Evolutionary conservation across 2,797 vertebrate genomes (phyloP).

Genomic region (Darevskia mixta): DNA sequence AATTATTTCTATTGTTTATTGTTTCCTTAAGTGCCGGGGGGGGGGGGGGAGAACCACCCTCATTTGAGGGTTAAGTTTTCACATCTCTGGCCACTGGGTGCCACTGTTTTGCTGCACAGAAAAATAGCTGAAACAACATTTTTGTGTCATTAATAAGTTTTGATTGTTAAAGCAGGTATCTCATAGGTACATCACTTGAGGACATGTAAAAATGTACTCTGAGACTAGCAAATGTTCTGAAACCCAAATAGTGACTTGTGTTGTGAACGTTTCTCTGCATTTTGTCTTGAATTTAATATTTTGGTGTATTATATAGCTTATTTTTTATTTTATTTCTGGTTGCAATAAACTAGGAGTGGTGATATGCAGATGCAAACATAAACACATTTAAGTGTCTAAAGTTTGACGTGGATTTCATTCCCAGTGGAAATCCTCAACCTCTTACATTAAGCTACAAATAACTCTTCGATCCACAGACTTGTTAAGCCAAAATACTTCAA

Average conservation of each 20-base stretch:
- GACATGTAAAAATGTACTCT: constrained; percentile 53
- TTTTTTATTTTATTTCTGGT: no score
- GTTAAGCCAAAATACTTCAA: not conserved
- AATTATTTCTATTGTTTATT: constrained; percentile 13
- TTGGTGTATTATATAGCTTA: no score
- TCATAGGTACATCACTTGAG: constrained; percentile 40
- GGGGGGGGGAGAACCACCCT: not conserved
- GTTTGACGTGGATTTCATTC: constrained; percentile 39
- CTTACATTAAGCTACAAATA: not conserved
- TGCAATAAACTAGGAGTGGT: no score
- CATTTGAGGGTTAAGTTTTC: constrained; percentile 52
- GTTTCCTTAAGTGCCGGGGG: not conserved
- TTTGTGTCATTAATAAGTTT: constrained; percentile 51
- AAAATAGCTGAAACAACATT: constrained; percentile 73
- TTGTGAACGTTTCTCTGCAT: no score
- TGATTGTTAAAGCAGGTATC: constrained; percentile 52
- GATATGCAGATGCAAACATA: constrained; percentile 20
- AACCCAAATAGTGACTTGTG: constrained; percentile 33
- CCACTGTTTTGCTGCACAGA: constrained; percentile 70
- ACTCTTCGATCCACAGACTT: not conserved
- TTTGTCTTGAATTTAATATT: no score
- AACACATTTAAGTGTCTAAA: not conserved
- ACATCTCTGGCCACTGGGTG: constrained; percentile 71
- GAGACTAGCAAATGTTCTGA: constrained; percentile 49
- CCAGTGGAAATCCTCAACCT: not conserved